Evolutionary conservation across 2,797 vertebrate species (phyloP), one percentile per base, ranked within the genome.

Genomic region (Sebastolobus alascanus): DNA sequence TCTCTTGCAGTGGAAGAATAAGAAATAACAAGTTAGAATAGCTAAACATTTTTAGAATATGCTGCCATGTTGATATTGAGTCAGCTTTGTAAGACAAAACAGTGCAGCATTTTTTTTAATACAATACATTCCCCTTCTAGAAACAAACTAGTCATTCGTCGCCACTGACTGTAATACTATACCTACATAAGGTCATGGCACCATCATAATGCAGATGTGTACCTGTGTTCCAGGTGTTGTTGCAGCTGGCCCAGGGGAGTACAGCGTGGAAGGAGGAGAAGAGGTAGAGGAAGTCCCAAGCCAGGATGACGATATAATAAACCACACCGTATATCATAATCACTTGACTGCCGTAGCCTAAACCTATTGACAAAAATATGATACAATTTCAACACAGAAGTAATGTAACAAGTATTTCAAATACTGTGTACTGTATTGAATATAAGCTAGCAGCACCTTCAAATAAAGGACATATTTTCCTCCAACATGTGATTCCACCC

Each of bases 401-500:
- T 54, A 54, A 52, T n/a, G 18, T 52, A 52, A 8, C 50, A 52
- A 22, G 9, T 54, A 9, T 9, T 52, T n/a, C 18, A 54, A 54
- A 54, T 22, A 52, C 10, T 46, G 16, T 18, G 43, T 31, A 46
- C 52, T 22, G n/a, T 54, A 25, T 37, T 54, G 20, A 61, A 64
- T 43, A 5, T 52, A 2, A 63, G 3, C 0, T 1, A 37, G 6
- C 4, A 6, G 18, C 54, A 85, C 93, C 94, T 94, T 93, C 84
- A 89, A 93, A 90, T 6, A 94, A 80, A 35, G 93, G 93, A 66
- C 92, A 94, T 59, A 94, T 92, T 58, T 92, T 93, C 52, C 88
- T 94, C 94, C 94, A 95, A 29, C 94, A 95, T 22, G 91, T 94
- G 59, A 95, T 88, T 29, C 90, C 91, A 29, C 94, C 92, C 68